Evolutionary conservation across 2,888 invertebrate species (phyloP).

Genomic region (Craniophora ligustri): DNA sequence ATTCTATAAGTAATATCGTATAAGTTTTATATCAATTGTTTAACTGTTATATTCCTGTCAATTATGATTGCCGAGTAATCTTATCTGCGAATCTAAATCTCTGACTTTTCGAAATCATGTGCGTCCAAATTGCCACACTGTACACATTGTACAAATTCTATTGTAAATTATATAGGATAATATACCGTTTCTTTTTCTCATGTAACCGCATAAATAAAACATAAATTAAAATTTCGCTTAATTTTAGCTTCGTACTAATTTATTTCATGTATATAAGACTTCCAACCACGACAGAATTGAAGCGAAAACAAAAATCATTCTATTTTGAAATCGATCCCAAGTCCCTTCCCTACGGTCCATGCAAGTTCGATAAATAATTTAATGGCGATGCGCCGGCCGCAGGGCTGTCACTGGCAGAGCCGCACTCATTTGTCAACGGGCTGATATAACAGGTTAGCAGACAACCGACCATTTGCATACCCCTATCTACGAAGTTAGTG

Average conservation of each 20-base stretch:
- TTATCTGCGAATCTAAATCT: no score
- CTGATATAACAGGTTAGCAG: constrained; percentile 64
- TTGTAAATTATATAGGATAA: no score
- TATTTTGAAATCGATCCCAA: constrained; percentile 20
- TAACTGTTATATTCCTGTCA: no score
- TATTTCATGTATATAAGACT: not conserved
- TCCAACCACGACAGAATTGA: constrained; percentile 12
- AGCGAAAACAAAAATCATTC: constrained; percentile 19
- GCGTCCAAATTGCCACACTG: no score
- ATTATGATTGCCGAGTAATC: no score
- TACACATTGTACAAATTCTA: no score
- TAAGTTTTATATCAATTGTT: no score
- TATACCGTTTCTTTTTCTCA: no score
- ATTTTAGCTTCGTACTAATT: not conserved
- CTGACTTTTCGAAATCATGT: no score
- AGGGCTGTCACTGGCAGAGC: constrained; percentile 65
- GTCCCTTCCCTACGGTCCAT: constrained; percentile 4
- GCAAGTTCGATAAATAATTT: constrained; percentile 65
- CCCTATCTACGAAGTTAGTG: constrained; percentile 44
- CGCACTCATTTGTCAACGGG: constrained; percentile 73
- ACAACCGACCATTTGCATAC: constrained; percentile 57
- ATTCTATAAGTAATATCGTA: no score
- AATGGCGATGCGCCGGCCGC: constrained; percentile 56
- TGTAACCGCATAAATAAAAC: no score
- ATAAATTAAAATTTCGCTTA: no score